phyloP scores from a whole-genome alignment of 2,888 invertebrate species.

The Epirrita christyi region DNA sequence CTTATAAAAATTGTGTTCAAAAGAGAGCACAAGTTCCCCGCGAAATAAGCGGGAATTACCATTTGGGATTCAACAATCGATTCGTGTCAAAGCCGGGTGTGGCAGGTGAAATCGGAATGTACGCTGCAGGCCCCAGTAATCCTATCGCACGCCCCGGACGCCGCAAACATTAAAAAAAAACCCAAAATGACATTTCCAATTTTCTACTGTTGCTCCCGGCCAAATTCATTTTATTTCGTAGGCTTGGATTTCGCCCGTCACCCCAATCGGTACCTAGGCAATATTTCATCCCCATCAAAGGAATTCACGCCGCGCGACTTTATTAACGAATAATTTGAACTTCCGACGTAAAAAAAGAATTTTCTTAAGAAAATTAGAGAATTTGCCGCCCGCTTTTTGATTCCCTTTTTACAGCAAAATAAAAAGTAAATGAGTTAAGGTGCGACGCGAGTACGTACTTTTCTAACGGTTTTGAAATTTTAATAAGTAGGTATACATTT shows the following conservation, averaged over 20 bases:
- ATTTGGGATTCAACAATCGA: constrained; percentile 66
- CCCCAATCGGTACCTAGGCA: constrained; percentile 61
- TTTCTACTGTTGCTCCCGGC: constrained; percentile 83
- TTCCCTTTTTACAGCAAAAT: constrained; percentile 57
- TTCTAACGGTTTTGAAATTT: constrained; percentile 49
- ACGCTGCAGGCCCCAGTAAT: constrained; percentile 65
- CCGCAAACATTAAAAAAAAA: constrained; percentile 83
- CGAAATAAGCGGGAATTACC: constrained; percentile 51
- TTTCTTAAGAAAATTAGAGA: constrained; percentile 74
- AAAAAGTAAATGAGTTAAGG: constrained; percentile 65
- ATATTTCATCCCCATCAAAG: constrained; percentile 81
- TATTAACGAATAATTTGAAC: constrained; percentile 77
- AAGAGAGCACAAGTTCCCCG: neutral
- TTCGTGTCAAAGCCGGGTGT: constrained; percentile 61
- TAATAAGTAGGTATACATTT: constrained; percentile 44
- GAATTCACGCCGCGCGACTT: constrained; percentile 67
- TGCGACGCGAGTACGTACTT: constrained; percentile 47
- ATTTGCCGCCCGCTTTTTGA: constrained; percentile 65
- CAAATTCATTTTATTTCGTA: constrained; percentile 81
- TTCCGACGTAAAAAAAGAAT: constrained; percentile 61
- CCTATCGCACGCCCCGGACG: constrained; percentile 67
- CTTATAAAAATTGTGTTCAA: too few species aligned
- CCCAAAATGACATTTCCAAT: constrained; percentile 86
- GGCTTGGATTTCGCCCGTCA: constrained; percentile 76
- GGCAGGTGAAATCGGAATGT: constrained; percentile 64